Evolutionary conservation across 2,113 vertebrate species (phyloP).

Genomic region (Passerina amoena): DNA sequence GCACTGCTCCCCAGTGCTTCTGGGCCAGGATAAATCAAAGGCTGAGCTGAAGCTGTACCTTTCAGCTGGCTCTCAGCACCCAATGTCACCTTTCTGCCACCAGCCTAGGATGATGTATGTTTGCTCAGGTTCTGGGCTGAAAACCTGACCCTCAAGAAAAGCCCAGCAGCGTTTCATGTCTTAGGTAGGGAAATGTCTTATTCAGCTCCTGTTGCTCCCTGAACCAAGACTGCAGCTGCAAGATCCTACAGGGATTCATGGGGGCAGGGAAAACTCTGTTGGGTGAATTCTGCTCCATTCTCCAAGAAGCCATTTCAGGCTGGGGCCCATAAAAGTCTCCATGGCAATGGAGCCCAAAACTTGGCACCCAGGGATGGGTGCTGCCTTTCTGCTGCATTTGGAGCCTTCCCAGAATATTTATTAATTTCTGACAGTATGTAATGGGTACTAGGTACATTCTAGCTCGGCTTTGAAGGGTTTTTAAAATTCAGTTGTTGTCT

Average conservation of each 20-base stretch:
- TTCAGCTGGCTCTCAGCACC: neutral
- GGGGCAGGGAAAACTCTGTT: neutral
- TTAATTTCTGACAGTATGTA: neutral
- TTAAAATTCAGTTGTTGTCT: neutral
- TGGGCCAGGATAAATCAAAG: neutral
- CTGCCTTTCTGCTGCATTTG: neutral
- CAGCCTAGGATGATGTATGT: rapidly evolving
- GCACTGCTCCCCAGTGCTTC: neutral
- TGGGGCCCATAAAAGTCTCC: neutral
- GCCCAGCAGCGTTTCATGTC: rapidly evolving
- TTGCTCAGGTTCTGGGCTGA: neutral
- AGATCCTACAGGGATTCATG: neutral
- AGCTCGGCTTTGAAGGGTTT: neutral
- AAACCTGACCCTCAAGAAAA: neutral
- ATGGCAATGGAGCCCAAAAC: neutral
- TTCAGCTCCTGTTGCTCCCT: neutral
- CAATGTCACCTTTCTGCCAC: neutral
- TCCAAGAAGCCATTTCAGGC: neutral
- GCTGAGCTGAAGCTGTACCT: neutral
- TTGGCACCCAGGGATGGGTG: rapidly evolving
- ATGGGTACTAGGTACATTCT: neutral
- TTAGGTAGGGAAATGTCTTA: neutral
- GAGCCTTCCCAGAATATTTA: neutral
- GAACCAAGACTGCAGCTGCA: neutral
- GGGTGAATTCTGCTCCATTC: neutral